Evolutionary conservation across 2,797 vertebrate species (phyloP), one percentile per base, ranked within the genome.

Genomic region (Danio choprae): DNA sequence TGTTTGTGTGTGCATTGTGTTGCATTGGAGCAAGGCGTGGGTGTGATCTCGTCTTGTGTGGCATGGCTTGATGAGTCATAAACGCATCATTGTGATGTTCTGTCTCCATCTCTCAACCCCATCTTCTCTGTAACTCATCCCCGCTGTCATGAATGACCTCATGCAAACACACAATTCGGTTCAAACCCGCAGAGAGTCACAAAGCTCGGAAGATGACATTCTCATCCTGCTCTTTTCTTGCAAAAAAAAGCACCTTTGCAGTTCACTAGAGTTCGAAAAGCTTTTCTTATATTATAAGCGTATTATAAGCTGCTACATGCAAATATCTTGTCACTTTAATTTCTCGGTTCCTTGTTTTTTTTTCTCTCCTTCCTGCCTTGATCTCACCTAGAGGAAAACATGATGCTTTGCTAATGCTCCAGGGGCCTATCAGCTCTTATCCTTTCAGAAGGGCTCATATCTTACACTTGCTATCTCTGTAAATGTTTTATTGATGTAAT

Each of bases 121-220:
- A 87, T 91, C 89, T 62, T 90, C 86, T 89, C 89, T 85, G 88
- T 92, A 89, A 88, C 87, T 58, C 76, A 53, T 58, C 56, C 51
- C 50, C 73, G 6, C 40, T 74, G 58, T 59, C 69, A 44, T 75
- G 74, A 70, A 44, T 75, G 74, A 70, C 58, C 67, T 64, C 80
- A 36, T 58, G 50, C 44, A 64, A 56, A 77, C 73, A 67, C 81
- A 60, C 69, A 58, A 87, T 77, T 18, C 13, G 11, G 4, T 64
- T 46, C 41, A 77, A 73, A 69, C 18, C 41, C 43, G 15, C 18
- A 59, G 53, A 15, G 29, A 29, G 64, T 67, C 44, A 22, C 2
- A 62, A 50, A 62, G 40, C 51, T 58, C 36, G 12, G 15, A 67
- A 51, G 9, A 68, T 65, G 20, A n/a, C 55, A 46, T 73, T 41